Percentiles rank a stretch among this genome's conserved stretches.
phyloP scores from a whole-genome alignment of 2,888 invertebrate genomes.

The Cataglyphis livida region DNA sequence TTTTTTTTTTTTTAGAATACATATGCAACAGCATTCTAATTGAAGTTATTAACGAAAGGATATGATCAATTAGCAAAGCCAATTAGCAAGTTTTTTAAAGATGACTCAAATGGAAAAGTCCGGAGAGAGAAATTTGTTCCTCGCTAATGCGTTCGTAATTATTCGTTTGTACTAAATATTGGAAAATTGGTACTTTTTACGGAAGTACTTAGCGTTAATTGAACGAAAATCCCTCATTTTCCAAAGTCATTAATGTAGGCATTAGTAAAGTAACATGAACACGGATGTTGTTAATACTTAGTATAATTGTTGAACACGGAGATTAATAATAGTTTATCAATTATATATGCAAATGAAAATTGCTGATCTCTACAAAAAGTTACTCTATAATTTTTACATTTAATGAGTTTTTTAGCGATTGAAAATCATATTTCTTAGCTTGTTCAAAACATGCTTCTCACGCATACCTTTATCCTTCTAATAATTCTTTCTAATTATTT shows the following conservation, averaged over 20 bases:
- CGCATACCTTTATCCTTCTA: not conserved
- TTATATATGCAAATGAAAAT: not conserved
- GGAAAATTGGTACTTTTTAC: not conserved
- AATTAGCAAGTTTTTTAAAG: not conserved
- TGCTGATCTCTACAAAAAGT: not conserved
- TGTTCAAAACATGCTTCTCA: not conserved
- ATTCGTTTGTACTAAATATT: not conserved
- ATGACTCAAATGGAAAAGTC: constrained; percentile 16
- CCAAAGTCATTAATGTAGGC: not conserved
- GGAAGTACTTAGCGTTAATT: constrained; percentile 12
- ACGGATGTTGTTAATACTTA: not conserved
- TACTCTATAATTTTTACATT: not conserved
- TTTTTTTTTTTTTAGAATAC: not conserved
- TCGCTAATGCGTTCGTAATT: not conserved
- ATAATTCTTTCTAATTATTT: not conserved
- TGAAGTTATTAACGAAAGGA: constrained; percentile 16
- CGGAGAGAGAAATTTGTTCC: constrained; percentile 3
- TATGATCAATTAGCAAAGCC: constrained; percentile 10
- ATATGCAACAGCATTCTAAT: not conserved
- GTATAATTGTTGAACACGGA: too few species aligned
- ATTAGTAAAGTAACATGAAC: not conserved
- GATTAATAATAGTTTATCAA: not conserved
- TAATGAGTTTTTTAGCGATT: not conserved
- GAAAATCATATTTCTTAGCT: not conserved
- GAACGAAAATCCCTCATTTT: not conserved